Evolutionary conservation across 92 coral and sea anemone species (phyloP), one percentile per base, ranked within the genome.

Genomic region (Chrysogorgia sp.): DNA sequence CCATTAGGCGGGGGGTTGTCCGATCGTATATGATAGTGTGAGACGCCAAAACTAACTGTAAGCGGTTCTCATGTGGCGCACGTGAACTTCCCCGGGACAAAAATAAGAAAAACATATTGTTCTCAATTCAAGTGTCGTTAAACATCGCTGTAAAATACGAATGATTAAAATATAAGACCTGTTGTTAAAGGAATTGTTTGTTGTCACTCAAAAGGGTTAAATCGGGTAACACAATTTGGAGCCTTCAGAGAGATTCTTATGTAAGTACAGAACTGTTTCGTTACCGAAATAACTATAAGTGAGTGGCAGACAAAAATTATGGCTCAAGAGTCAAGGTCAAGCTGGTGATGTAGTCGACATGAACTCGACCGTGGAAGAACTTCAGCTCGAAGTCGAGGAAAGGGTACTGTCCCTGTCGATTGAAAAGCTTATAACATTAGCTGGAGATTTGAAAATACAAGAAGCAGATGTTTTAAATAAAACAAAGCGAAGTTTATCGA

Each of bases 151-250:
- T n/a, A n/a, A n/a, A n/a, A n/a, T n/a, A n/a, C n/a, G n/a, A n/a
- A n/a, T n/a, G n/a, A n/a, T n/a, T n/a, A n/a, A n/a, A 17, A 43
- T 8, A 43, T 43, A 43, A 43, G 17, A 43, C 50, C 9, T 8
- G 50, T 8, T 8, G 17, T 8, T 9, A n/a, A n/a, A n/a, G n/a
- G n/a, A n/a, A n/a, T n/a, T n/a, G n/a, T n/a, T n/a, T n/a, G n/a
- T n/a, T n/a, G n/a, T n/a, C n/a, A n/a, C n/a, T n/a, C n/a, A n/a
- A n/a, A n/a, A n/a, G n/a, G n/a, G n/a, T n/a, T n/a, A 43, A 66
- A n/a, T n/a, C 52, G 53, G 72, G 72, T 66, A 66, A 66, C 30
- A 66, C 40, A 66, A 66, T 66, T 66, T 66, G 74, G 74, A 66
- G 74, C 74, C 74, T 66, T 66, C 74, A 52, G 74, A 66, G 74